Evolutionary conservation across 2,888 invertebrate species (phyloP), one percentile per base, ranked within the genome.

Genomic region (Helobdella robusta): DNA sequence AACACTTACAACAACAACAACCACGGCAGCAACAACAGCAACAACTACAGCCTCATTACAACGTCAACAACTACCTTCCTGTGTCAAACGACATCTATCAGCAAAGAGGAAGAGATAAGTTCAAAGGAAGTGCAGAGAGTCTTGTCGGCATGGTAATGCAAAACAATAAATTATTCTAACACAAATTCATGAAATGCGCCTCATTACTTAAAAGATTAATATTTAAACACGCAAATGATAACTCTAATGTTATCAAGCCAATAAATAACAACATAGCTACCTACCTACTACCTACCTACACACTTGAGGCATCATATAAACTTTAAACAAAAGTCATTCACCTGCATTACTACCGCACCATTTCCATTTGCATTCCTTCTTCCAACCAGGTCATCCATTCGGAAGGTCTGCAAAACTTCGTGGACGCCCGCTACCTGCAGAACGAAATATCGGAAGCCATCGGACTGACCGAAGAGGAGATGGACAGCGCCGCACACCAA

Each of bases 401-500:
- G 8, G 44, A 66, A 34, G 66, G 66, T 2, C 59, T 66, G 28
- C 30, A 61, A 28, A 64, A 63, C 23, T 66, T 64, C 50, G 64
- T 66, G 6, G 66, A 66, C 30, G 66, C 66, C 30, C 23, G 50
- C 34, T 66, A 66, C 40, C 56, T 66, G 20, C 63, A 48, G 46
- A 46, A 58, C 18, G 40, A 66, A 40, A 34, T 66, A 32, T 56
- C 63, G 18, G 66, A 66, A 54, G 66, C 66, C 25, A 66, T 59
- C 20, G 66, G 66, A 15, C 40, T 66, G 30, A 58, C 63, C 4
- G 32, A 25, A 32, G 66, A 66, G 8, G 63, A 66, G 36, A 66
- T 66, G 66, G 66, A 66, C 44, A 28, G n/a, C 2, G 66, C 66
- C 15, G 66, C 66, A 44, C 64, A 66, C 34, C 56, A 66, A 50